Base-by-base conservation (phyloP, 1,140 invertebrate genomes). In the Copidosoma floridanum region DNA sequence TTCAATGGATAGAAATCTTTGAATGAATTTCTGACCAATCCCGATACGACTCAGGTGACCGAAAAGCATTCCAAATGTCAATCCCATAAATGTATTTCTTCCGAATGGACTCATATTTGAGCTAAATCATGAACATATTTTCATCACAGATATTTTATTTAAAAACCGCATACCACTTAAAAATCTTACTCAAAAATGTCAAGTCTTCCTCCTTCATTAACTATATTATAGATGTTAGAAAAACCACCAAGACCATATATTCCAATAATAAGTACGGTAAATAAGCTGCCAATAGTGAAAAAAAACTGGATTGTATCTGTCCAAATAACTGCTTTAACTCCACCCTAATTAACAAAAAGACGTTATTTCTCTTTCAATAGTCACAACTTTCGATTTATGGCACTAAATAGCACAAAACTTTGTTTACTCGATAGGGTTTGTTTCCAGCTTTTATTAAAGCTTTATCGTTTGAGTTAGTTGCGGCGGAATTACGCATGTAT, bases 301-400 rank as follows among this genome's bases (percentile, higher is more conserved):
- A 83, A 76, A 37, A 86, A 82, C 66, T 91, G 90, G 23, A 90
- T 76, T 1, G 87, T 85, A 59, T 90, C 89, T 4, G 89, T 85
- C 82, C 86, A 86, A 47, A 91, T 83, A 21, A 92, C 87, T 8
- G 89, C 88, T 75, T 89, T 85, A 55, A 92, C 74, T 2, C 89
- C 89, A 47, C 88, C 89, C 85, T 86, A 56, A 46, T 11, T n/a
- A 27, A 11, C 24, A 29, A 29, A 7, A 43, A 43, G 29, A 24
- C 16, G 14, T 6, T 32, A 32, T 12, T 8, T 6, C 29, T 8
- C 6, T 12, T 32, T 6, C 29, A 32, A 12, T 8, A 32, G 6
- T 0, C 6, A 32, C 6, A 32, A 32, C 6, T 32, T 12, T 32
- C 6, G 12, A 32, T 32, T 32, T 6, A 32, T 8, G n/a, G n/a